Base-by-base conservation (phyloP, 2,113 vertebrate species). In the Tachysurus fulvidraco region DNA sequence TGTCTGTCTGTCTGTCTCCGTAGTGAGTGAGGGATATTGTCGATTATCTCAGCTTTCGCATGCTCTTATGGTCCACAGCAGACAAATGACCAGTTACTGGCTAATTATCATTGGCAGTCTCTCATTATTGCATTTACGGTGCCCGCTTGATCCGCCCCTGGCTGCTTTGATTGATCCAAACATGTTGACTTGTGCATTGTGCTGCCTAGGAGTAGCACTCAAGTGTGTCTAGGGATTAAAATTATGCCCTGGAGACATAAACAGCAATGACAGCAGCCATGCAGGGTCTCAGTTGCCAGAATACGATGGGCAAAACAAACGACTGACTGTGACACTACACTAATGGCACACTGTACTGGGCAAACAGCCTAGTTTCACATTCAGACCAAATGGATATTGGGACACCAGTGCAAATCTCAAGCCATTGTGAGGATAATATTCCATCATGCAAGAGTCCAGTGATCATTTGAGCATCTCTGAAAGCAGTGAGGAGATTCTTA, bases 81-180 rank as follows among this genome's bases (percentile, higher is more conserved):
- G 74, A 50, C 46, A 86, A 73, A 86, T 54, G 12, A 86, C 28
- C 74, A 86, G 71, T 84, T 83, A n/a, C 54, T 28, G 65, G 28
- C 74, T 81, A 65, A 87, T 84, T 81, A 77, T 76, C 76, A 28
- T 57, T 57, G 79, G 77, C 21, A 30, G 23, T 30, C 36, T 23
- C 76, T 67, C 59, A 17, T 81, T 74, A 60, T 62, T 84, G 80
- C 30, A 79, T 73, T 73, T 55, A 64, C 44, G 41, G 59, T 23
- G 60, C 46, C 85, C 74, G 82, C 57, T 87, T 92, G 89, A 85
- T 91, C 89, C 77, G 89, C 89, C 83, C 91, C 82, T 79, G 64
- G 83, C 8, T 65, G 16, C 62, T 82, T 91, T 93, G 93, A 93
- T 92, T 94, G 93, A 93, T 95, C 64, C 78, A 71, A 60, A 65